Conservation (phyloP, 37 sponge, comb jelly and placozoan species). For the Corticium candelabrum region DNA sequence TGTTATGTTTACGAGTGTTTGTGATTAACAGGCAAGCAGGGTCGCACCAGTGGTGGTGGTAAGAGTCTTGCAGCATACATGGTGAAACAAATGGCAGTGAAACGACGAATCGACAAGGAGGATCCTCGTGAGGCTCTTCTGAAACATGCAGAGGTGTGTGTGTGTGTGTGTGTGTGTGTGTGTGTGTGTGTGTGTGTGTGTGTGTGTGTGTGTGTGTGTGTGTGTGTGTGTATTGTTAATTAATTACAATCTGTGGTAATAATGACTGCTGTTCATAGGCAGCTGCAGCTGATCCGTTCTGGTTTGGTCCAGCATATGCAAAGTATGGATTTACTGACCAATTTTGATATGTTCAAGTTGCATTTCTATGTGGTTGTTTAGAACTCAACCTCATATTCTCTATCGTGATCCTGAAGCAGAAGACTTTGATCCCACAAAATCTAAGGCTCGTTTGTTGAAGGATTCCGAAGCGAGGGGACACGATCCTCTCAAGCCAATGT, state of each 20-base stretch:
- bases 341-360: too few relatives aligned
- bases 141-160: constrained; percentile 73
- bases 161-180: background rate
- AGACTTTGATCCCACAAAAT: background rate
- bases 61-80: constrained; percentile 71
- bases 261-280: too few relatives aligned
- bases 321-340: too few relatives aligned
- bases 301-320: constrained; percentile 79
- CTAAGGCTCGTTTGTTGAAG: background rate
- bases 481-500: background rate
- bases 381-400: background rate
- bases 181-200: background rate
- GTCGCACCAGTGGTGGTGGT: constrained; percentile 32
- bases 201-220: background rate
- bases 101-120: constrained; percentile 40
- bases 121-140: constrained; percentile 86
- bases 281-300: constrained; percentile 73
- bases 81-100: constrained; percentile 59
- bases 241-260: too few relatives aligned
- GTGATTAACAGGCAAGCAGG: constrained; percentile 42
- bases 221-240: too few relatives aligned
- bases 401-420: background rate
- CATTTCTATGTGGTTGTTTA: background rate
- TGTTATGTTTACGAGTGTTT: too few relatives aligned
- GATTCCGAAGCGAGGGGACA: background rate